Base-by-base conservation (phyloP, 1,140 invertebrate genomes). In the Danaus melanippus region DNA sequence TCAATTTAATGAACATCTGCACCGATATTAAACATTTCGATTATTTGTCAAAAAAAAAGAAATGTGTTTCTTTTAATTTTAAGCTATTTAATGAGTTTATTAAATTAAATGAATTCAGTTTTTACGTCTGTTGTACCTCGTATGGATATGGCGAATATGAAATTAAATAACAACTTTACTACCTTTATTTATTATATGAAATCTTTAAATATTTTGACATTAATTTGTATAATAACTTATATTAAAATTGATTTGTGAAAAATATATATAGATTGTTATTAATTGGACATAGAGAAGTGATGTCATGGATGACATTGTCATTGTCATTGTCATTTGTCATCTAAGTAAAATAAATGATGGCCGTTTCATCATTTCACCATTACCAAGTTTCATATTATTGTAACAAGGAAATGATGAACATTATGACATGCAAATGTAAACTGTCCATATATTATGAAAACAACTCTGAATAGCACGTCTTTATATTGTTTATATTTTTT, bases 371-470 rank as follows among this genome's bases (percentile, higher is more conserved):
- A 61, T 69, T 66, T 51, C 60, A 44, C 41, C 21, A 66, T 68
- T 70, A 62, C 62, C 62, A 60, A 62, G 46, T 56, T 65, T 61
- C 44, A 65, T 60, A 76, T 71, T 72, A 76, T 73, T 59, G 59
- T 65, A 67, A 67, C 58, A 49, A 77, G 68, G 74, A 71, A 76
- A 71, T 61, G 58, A 60, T 52, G 42, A 48, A 47, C 67, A 67
- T 74, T 71, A 74, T 81, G 68, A 54, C 56, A 54, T 61, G 55
- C 56, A 62, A 76, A 74, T 67, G 67, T 76, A 74, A 78, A 74
- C 73, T 57, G 55, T 65, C 55, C 52, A 39, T 45, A 55, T 78
- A 67, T 79, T 81, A 76, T 81, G 67, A 77, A 74, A 76, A 77
- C 67, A 77, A 65, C 50, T 42, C 53, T 43, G 46, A 41, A 40